Evolutionary conservation across 2,113 vertebrate species (phyloP).

Genomic region (Sylvilagus bachmani): DNA sequence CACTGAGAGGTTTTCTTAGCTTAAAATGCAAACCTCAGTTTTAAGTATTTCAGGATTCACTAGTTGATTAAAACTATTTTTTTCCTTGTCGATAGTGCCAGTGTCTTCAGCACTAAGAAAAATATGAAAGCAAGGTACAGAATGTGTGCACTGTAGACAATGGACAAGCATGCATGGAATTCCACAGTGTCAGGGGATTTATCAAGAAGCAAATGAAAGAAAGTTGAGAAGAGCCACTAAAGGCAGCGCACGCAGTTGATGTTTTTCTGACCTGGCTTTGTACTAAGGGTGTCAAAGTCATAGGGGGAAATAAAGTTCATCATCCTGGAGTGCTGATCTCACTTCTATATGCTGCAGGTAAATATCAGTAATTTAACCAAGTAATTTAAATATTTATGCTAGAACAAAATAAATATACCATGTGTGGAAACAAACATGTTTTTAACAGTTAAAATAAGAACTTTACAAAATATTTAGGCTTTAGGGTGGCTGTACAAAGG

Average conservation of each 20-base stretch:
- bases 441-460: not conserved
- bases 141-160: not conserved
- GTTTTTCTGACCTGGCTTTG: not conserved
- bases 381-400: not conserved
- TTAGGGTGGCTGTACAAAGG: not conserved
- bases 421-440: not conserved
- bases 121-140: not conserved
- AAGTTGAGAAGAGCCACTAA: not conserved
- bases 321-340: not conserved
- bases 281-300: not conserved
- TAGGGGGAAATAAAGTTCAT: not conserved
- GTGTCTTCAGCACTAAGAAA: not conserved
- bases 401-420: not conserved
- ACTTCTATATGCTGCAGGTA: not conserved
- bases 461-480: not conserved
- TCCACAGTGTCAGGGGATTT: not conserved
- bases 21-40: not conserved
- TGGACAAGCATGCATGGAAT: not conserved
- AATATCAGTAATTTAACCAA: not conserved
- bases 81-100: not conserved
- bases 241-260: not conserved
- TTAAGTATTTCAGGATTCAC: not conserved
- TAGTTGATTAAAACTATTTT: not conserved
- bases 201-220: not conserved
- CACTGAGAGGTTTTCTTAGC: not conserved